phyloP scores from a whole-genome alignment of 2,113 vertebrate species.

The Microtus pennsylvanicus region DNA sequence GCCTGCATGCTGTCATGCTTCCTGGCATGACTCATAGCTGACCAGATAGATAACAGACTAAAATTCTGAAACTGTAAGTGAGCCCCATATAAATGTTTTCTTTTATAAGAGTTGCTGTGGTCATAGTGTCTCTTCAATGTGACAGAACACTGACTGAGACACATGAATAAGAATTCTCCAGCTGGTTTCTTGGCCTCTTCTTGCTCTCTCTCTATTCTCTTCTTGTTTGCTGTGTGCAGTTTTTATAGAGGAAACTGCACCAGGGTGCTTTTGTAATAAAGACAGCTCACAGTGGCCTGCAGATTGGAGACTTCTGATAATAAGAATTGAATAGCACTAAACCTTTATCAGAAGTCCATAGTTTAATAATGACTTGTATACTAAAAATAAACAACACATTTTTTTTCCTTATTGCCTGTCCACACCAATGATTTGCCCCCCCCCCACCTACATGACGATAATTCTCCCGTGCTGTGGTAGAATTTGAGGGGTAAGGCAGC shows the following conservation, averaged over 20 bases:
- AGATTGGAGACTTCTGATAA: neutral
- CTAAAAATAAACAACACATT: neutral
- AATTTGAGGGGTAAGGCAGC: neutral
- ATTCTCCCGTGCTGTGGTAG: neutral
- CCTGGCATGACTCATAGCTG: neutral
- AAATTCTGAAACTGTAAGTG: neutral
- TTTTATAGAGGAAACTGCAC: neutral
- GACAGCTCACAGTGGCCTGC: neutral
- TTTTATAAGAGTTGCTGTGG: neutral
- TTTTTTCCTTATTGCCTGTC: neutral
- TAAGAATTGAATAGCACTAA: neutral
- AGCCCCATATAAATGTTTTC: neutral
- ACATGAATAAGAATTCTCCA: neutral
- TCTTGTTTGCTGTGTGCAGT: neutral
- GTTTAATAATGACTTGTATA: neutral
- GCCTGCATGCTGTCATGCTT: neutral
- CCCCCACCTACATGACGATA: neutral
- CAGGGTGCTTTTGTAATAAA: slow-evolving; percentile 4
- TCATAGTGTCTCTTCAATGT: neutral
- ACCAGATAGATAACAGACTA: neutral
- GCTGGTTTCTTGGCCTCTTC: neutral
- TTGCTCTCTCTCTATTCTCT: neutral
- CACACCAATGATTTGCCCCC: neutral
- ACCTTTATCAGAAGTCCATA: neutral
- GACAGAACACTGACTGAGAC: neutral